These are phyloP conservation scores for Cryptocephalus primarius DNA, from an alignment of 2,888 invertebrate genomes.

Conservation along the genomic window DNA sequence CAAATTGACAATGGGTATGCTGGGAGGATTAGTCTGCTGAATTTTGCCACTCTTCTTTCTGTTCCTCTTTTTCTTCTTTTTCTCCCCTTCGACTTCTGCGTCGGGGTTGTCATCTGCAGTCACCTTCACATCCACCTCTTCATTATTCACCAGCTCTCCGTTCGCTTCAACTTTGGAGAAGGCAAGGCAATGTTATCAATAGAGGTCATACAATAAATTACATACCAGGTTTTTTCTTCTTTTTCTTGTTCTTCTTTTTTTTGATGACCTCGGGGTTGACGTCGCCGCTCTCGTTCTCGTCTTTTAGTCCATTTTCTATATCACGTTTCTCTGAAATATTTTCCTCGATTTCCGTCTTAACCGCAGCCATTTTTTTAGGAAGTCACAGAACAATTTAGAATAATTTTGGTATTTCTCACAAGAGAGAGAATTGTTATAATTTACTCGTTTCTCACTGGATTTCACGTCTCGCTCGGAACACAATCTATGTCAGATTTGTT, in stretches of 20 bases:
- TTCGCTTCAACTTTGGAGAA: constrained; percentile 2
- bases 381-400: too few relatives aligned
- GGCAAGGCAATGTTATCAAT: not conserved
- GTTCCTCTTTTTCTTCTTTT: constrained; percentile 57
- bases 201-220: not conserved
- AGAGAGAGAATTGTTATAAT: too few relatives aligned
- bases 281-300: constrained; percentile 36
- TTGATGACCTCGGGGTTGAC: constrained; percentile 46
- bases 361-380: constrained; percentile 45
- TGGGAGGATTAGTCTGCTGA: constrained; percentile 72
- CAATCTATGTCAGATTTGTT: too few relatives aligned
- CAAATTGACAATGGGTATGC: constrained; percentile 75
- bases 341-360: constrained; percentile 42
- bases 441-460: too few relatives aligned
- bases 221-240: constrained; percentile 9
- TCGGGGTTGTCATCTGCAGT: constrained; percentile 22
- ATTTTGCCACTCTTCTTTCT: constrained; percentile 43
- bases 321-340: constrained; percentile 42
- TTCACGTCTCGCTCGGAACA: too few relatives aligned
- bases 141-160: not conserved
- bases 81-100: constrained; percentile 42
- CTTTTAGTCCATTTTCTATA: constrained; percentile 36
- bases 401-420: too few relatives aligned
- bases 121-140: constrained; percentile 1
- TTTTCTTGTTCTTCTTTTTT: constrained; percentile 71